Evolutionary conservation across 2,113 vertebrate genomes (phyloP).

Genomic region (Chlamydotis undulata): DNA sequence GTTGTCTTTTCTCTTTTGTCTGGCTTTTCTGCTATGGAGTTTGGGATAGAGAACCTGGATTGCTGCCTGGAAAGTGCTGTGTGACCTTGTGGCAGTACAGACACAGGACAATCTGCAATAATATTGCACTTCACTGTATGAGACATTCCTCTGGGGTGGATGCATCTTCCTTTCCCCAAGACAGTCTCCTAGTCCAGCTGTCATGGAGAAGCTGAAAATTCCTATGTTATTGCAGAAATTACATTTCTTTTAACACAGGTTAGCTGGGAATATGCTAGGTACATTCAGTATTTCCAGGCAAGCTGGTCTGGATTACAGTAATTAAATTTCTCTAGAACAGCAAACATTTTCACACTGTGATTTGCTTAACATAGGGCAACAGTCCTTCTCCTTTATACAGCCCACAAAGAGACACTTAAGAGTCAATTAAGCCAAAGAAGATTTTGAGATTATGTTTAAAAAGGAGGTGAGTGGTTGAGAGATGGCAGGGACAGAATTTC

Average conservation of each 20-base stretch:
- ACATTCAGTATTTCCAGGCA: neutral
- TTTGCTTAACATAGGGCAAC: neutral
- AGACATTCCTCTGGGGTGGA: neutral
- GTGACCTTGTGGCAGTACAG: neutral
- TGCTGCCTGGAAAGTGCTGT: neutral
- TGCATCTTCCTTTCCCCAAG: neutral
- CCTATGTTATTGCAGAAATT: neutral
- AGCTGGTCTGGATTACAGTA: neutral
- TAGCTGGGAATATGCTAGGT: neutral
- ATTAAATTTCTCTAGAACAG: neutral
- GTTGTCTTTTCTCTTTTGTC: neutral
- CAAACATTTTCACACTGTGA: neutral
- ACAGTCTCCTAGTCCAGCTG: neutral
- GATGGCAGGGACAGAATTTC: neutral
- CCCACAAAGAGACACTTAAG: neutral
- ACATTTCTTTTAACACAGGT: neutral
- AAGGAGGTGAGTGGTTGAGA: neutral
- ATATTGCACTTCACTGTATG: neutral
- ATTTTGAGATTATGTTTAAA: conserved; percentile 1
- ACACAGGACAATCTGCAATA: neutral
- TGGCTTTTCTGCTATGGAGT: neutral
- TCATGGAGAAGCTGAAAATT: neutral
- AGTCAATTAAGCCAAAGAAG: neutral
- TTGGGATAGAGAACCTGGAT: neutral
- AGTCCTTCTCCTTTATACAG: neutral